Percentiles rank a stretch among this genome's conserved stretches.
Evolutionary conservation across 2,797 vertebrate genomes (phyloP).

Genomic region (Oreochromis mossambicus): DNA sequence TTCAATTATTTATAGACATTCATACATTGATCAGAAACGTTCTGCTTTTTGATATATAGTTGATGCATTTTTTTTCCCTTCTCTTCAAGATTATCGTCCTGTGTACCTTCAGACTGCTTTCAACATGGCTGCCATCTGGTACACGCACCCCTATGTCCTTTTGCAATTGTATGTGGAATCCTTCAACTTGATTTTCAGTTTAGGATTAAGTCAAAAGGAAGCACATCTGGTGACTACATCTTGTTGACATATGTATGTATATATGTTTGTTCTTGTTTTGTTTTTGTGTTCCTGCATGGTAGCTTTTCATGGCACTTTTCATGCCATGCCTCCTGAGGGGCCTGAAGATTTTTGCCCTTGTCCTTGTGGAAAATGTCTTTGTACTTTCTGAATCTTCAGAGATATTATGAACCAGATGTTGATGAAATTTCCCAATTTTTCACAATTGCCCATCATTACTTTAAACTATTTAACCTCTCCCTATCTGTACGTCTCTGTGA

Average conservation of each 20-base stretch:
- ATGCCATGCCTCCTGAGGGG: background rate
- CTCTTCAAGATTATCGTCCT: background rate
- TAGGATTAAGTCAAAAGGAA: background rate
- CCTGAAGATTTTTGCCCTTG: background rate
- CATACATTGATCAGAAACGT: background rate
- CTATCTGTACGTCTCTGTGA: background rate
- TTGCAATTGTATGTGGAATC: background rate
- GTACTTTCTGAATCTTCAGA: background rate
- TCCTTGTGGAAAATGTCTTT: background rate
- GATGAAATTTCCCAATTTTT: background rate
- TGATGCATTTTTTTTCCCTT: background rate
- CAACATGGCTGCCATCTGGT: background rate
- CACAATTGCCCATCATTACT: background rate
- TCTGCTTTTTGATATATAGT: background rate
- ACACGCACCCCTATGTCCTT: too few relatives aligned
- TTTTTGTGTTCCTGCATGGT: background rate
- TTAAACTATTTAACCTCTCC: background rate
- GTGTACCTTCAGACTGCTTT: background rate
- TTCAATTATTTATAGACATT: background rate
- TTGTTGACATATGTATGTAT: background rate
- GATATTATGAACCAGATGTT: background rate
- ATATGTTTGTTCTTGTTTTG: background rate
- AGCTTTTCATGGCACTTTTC: background rate
- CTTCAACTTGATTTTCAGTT: background rate
- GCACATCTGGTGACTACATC: background rate